Base-by-base conservation (phyloP, 2,888 invertebrate genomes). In the Parasteatoda lunata region DNA sequence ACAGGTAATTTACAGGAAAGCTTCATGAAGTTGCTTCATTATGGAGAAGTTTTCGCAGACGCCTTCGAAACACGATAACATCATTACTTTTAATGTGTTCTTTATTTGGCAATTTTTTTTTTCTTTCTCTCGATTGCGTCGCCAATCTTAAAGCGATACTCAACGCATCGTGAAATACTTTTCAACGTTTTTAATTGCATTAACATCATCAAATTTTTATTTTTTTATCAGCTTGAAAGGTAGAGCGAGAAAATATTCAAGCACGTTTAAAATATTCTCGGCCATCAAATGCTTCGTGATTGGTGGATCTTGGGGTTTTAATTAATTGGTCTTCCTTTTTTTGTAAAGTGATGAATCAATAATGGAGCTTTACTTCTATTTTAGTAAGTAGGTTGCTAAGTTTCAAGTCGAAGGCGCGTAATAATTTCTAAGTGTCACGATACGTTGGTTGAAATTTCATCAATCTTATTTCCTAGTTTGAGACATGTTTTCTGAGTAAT, bases 51-150 rank as follows among this genome's bases (percentile, higher is more conserved):
- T 15, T 52, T 8, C 72, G 30, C 75, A 13, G 48, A 49, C 77
- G 66, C 65, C 59, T 47, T 45, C 49, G 65, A 65, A 64, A 76
- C 76, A 76, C 76, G 76, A 76, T 76, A 52, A 11, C 66, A 52
- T 66, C 77, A 68, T 77, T 77, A 68, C 30, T 52, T 77, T 45
- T 68, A 77, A 68, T 68, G 51, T 49, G 68, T 77, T 68, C 65
- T 77, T 68, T 65, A 64, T 76, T 8, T 49, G 48, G 13, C 49
- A n/a, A 59, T n/a, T 77, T 77, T 77, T 75, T 75, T 68, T 68
- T 52, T 66, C 11, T 30, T 45, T 11, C 49, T 13, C 45, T 15
- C 45, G 59, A 9, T 59, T 59, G 11, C n/a, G 30, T 30, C 30
- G 30, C 30, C 30, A 30, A 30, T 30, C 30, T 30, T 30, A 30